Conservation (phyloP, 1,140 invertebrate species). For the Ylistrum balloti region DNA sequence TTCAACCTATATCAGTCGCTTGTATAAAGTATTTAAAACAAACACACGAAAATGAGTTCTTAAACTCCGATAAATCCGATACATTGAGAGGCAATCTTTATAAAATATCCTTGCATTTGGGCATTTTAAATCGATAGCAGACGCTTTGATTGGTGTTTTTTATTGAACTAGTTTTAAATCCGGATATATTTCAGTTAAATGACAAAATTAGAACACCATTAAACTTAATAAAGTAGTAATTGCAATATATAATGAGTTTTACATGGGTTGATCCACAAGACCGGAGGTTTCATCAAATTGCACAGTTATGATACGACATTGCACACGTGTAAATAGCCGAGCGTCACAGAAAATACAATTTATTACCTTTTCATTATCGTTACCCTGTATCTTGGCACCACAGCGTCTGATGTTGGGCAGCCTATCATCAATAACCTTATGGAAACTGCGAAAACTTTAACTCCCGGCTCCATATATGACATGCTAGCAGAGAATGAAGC, state of each 20-base stretch:
- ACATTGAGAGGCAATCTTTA: no score
- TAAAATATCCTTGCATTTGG: no score
- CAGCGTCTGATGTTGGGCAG: background rate
- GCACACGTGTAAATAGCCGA: background rate
- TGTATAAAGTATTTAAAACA: no score
- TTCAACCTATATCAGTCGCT: no score
- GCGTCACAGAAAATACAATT: slow-evolving; percentile 23
- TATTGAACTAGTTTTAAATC: background rate
- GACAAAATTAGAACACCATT: background rate
- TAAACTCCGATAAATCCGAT: no score
- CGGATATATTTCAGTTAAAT: background rate
- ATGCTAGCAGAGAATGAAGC: background rate
- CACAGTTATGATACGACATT: background rate
- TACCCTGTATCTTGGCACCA: background rate
- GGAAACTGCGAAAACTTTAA: slow-evolving; percentile 21
- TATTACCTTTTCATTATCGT: slow-evolving; percentile 4
- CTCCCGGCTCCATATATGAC: background rate
- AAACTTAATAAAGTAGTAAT: background rate
- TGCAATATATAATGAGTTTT: background rate
- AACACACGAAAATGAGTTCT: no score
- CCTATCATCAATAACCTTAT: background rate
- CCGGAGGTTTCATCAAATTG: background rate
- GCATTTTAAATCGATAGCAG: no score
- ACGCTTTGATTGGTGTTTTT: no score
- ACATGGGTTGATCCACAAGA: background rate